These are phyloP conservation scores for Drepana arcuata DNA, from an alignment of 1,140 invertebrate species.

Conservation along the genomic window DNA sequence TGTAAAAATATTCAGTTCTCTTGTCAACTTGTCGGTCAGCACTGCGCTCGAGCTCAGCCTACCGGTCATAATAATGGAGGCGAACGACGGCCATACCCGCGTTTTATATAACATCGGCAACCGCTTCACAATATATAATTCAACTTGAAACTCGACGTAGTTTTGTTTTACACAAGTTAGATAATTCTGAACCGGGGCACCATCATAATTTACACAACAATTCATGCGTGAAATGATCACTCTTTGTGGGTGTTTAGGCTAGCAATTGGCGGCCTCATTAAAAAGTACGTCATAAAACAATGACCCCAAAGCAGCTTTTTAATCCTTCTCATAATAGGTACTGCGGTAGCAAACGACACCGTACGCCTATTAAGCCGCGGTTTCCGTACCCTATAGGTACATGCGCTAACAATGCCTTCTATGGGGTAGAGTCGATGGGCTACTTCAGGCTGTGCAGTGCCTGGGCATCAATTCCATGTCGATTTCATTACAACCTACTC, in stretches of 20 bases:
- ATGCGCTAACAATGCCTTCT: too few relatives aligned
- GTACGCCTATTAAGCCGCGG: not conserved
- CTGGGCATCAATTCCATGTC: too few relatives aligned
- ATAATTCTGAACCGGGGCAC: constrained; percentile 33
- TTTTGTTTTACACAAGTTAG: constrained; percentile 51
- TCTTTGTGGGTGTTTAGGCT: constrained; percentile 1
- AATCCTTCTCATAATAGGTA: not conserved
- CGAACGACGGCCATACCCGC: constrained; percentile 30
- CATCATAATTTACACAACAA: constrained; percentile 31
- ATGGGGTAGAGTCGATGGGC: too few relatives aligned
- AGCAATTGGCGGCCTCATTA: too few relatives aligned
- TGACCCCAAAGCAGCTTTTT: not conserved
- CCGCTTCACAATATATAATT: constrained; percentile 37
- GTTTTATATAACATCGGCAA: constrained; percentile 51
- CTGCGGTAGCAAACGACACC: not conserved
- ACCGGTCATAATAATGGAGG: constrained; percentile 36
- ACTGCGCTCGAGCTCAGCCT: constrained; percentile 27
- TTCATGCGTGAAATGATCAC: constrained; percentile 35
- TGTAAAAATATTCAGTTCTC: constrained; percentile 9
- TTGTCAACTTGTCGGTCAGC: constrained; percentile 15
- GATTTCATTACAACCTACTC: too few relatives aligned
- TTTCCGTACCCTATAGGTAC: too few relatives aligned
- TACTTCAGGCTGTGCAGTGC: too few relatives aligned
- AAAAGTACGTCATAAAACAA: not conserved
- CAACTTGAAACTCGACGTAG: constrained; percentile 26